Conservation (phyloP, 2,888 invertebrate species). For the Creontiades dilutus region DNA sequence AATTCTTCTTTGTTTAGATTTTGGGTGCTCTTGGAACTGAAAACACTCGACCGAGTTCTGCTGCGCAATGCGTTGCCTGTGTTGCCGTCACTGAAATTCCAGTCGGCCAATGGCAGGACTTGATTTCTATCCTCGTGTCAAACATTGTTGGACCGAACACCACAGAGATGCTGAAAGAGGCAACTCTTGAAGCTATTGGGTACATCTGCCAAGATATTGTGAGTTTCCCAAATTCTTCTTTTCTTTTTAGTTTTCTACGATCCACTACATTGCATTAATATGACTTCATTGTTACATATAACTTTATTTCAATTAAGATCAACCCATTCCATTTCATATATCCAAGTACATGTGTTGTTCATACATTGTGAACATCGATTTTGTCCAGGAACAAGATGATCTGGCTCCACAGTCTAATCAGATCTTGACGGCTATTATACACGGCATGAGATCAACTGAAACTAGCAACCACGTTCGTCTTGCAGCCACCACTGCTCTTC, state of each 20-base stretch:
- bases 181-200: slow-evolving; percentile 98
- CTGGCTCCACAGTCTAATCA: slow-evolving; percentile 95
- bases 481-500: slow-evolving; percentile 97
- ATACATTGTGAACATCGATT: no score
- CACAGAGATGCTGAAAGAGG: slow-evolving; percentile 96
- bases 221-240: slow-evolving; percentile 75
- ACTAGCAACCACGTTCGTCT: slow-evolving; percentile 95
- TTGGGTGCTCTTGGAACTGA: slow-evolving; percentile 97
- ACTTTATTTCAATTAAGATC: no score
- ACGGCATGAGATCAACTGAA: slow-evolving; percentile 97
- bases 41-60: slow-evolving; percentile 95
- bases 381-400: slow-evolving; percentile 87
- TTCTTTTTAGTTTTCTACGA: not conserved
- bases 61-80: slow-evolving; percentile 99
- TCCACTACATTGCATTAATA: no score
- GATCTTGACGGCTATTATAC: slow-evolving; percentile 98
- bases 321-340: no score
- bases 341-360: no score
- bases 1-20: slow-evolving; percentile 84
- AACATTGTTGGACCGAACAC: slow-evolving; percentile 93
- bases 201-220: slow-evolving; percentile 99
- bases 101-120: slow-evolving; percentile 93
- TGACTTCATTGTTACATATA: no score
- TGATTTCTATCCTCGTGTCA: slow-evolving; percentile 91
- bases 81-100: slow-evolving; percentile 98